phyloP scores from a whole-genome alignment of 2,113 vertebrate genomes.

The Candoia aspera region DNA sequence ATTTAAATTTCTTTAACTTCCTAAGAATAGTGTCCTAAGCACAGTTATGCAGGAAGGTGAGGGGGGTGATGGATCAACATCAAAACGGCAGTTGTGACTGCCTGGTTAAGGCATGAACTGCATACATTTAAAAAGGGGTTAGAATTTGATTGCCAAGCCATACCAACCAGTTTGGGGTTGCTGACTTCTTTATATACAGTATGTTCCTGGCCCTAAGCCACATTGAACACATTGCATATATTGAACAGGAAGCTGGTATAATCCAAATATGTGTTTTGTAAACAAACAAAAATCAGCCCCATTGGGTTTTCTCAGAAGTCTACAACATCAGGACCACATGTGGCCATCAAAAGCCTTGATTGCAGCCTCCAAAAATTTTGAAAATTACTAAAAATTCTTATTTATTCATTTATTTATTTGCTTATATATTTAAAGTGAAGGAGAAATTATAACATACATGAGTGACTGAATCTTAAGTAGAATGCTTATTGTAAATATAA shows the following conservation, averaged over 20 bases:
- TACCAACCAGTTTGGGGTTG: not conserved
- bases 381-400: not conserved
- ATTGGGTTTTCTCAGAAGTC: not conserved
- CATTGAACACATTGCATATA: not conserved
- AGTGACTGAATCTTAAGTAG: not conserved
- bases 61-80: not conserved
- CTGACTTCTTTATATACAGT: not conserved
- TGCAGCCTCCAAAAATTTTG: not conserved
- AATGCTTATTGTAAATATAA: not conserved
- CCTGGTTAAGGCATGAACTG: not conserved
- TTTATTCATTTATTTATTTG: not conserved
- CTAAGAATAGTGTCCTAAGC: not conserved
- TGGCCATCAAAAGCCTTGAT: not conserved
- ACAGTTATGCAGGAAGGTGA: not conserved
- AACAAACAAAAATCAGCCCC: not conserved
- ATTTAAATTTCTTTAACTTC: not conserved
- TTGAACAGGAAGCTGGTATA: not conserved
- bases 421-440: not conserved
- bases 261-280: not conserved
- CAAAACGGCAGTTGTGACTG: not conserved
- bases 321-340: not conserved
- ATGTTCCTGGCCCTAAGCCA: not conserved
- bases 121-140: not conserved
- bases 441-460: not conserved
- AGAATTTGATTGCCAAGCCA: not conserved